Evolutionary conservation across 1,140 invertebrate species (phyloP).

Genomic region (Ips typographus): DNA sequence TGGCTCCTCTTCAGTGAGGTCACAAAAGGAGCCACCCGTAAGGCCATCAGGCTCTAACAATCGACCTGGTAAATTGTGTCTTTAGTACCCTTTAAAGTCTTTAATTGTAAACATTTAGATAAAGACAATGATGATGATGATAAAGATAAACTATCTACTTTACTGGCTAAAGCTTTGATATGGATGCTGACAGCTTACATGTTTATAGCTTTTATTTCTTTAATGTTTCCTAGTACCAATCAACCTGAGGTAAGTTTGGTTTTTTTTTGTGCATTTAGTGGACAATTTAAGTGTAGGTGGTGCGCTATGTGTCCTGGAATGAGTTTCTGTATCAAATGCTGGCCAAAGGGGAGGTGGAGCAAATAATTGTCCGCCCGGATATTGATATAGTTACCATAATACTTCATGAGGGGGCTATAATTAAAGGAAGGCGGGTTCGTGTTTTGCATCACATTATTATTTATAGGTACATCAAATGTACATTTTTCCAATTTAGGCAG

Average conservation of each 20-base stretch:
- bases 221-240: conserved; percentile 69
- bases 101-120: neutral
- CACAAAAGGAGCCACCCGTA: conserved; percentile 37
- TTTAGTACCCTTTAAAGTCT: conserved; percentile 12
- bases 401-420: conserved; percentile 79
- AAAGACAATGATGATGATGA: conserved; percentile 54
- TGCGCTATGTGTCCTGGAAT: conserved; percentile 87
- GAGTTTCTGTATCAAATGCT: conserved; percentile 94
- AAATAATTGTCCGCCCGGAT: conserved; percentile 81
- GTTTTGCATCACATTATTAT: neutral
- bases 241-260: conserved; percentile 65
- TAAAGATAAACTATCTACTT: conserved; percentile 65
- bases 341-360: conserved; percentile 87
- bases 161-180: conserved; percentile 70
- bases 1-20: conserved; percentile 41
- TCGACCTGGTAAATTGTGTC: conserved; percentile 8
- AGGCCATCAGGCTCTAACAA: conserved; percentile 13
- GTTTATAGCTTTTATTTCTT: conserved; percentile 67
- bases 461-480: neutral
- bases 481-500: conserved; percentile 54
- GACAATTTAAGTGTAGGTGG: conserved; percentile 46
- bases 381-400: conserved; percentile 81
- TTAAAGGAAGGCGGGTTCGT: conserved; percentile 77
- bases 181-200: conserved; percentile 77
- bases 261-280: conserved; percentile 1